phyloP scores from a whole-genome alignment of 1,140 invertebrate species.

The Drosophila nebulosa region DNA sequence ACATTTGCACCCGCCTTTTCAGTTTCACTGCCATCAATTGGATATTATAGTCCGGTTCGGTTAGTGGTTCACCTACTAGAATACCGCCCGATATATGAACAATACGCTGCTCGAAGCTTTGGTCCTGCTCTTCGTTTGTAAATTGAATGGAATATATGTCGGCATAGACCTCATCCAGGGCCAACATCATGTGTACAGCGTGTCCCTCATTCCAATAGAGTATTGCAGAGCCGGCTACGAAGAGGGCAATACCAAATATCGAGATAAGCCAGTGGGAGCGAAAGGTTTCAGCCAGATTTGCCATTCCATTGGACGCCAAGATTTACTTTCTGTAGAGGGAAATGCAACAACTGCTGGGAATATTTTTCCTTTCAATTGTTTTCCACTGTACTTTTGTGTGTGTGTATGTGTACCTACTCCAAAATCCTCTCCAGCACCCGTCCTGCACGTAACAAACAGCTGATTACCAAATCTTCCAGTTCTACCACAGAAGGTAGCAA shows the following conservation, averaged over 20 bases:
- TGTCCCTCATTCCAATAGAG: conserved; percentile 89
- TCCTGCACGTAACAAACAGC: background rate
- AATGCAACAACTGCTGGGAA: background rate
- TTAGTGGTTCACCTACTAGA: conserved; percentile 88
- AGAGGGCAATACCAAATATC: conserved; percentile 83
- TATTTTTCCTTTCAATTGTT: background rate
- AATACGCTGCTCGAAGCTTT: conserved; percentile 87
- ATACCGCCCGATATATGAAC: conserved; percentile 89
- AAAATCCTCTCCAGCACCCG: background rate
- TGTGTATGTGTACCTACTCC: background rate
- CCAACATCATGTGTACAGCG: conserved; percentile 87
- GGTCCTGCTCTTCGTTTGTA: conserved; percentile 82
- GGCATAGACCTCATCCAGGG: conserved; percentile 87
- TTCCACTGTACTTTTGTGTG: background rate
- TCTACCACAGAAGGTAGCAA: background rate
- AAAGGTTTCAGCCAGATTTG: conserved; percentile 83
- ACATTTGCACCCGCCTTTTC: conserved; percentile 92
- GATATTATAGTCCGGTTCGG: conserved; percentile 90
- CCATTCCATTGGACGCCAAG: conserved; percentile 31
- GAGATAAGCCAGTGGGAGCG: conserved; percentile 85
- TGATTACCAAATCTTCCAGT: background rate
- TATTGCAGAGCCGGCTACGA: conserved; percentile 83
- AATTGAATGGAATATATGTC: conserved; percentile 83
- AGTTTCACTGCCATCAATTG: conserved; percentile 88
- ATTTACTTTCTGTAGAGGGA: background rate